Conservation (phyloP, 2,113 vertebrate genomes). For the Coptodon bakossiorum region DNA sequence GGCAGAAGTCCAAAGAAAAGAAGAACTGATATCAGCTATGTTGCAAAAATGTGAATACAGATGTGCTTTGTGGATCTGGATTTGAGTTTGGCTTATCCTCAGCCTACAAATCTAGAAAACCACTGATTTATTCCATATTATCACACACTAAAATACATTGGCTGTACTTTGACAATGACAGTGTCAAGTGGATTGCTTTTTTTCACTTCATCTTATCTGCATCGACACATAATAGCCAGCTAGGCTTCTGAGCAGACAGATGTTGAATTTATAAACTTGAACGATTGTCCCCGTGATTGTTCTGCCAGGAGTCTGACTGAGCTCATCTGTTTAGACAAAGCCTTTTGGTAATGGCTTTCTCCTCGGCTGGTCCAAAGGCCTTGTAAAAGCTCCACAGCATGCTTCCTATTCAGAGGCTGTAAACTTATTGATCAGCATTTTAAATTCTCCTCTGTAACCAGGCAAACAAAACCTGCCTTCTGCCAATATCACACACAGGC, state of each 20-base stretch:
- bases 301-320: constrained; percentile 4
- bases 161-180: background rate
- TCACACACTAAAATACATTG: background rate
- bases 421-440: constrained; percentile 13
- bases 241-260: background rate
- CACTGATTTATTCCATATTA: background rate
- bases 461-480: background rate
- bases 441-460: constrained; percentile 13
- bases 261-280: background rate
- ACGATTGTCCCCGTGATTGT: background rate
- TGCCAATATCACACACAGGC: background rate
- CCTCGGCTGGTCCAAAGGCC: background rate
- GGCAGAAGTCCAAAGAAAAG: background rate
- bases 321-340: background rate
- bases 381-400: constrained; percentile 12
- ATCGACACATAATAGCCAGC: background rate
- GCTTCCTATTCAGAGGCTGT: constrained; percentile 12
- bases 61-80: background rate
- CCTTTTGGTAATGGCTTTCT: constrained; percentile 4
- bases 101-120: background rate
- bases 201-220: background rate
- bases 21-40: background rate
- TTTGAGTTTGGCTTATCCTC: background rate
- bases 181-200: background rate
- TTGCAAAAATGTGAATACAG: background rate